Base-by-base conservation (phyloP, 2,888 invertebrate genomes). In the Noctua pronuba region DNA sequence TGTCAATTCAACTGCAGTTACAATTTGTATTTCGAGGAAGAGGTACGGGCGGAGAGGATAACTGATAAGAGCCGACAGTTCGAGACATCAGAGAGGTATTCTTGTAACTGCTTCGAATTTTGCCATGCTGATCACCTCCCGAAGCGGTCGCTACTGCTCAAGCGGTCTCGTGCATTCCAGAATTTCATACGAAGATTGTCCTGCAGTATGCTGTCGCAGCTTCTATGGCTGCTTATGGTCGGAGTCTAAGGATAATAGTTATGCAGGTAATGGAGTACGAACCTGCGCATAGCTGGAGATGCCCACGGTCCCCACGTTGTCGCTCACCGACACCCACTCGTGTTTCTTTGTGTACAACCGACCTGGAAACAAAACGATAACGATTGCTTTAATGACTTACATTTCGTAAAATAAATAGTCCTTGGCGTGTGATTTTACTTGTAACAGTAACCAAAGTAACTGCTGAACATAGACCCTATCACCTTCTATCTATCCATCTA, bases 261-360 rank as follows among this genome's bases (percentile, higher is more conserved):
- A 21, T 41, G 24, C 10, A 31, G 21, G 4, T 70, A 44, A 1
- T 7, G 6, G 3, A 24, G 4, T 60, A 83, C 88, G 21, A 44
- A 97, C 97, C 97, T 98, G 98, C 80, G 99, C 99, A 94, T 98
- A 98, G 88, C 98, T 97, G 73, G 98, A 98, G 89, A 99, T 98
- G 80, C 99, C 99, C 77, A 99, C 97, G 21, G 98, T 98, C 73
- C 98, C 99, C 75, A 98, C 94, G 89, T 97, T 97, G 55, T 97
- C 97, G 82, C 97, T 97, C 28, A 98, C 96, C 41, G 98, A 97
- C 41, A 99, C 97, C 99, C 99, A 99, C 95, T 99, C 99, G 93
- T 99, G 99, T 92, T 98, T 98, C 90, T 98, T 98, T 28, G 99
- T 98, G 93, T 98, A 99, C 88, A 97, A 96, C 72, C 97, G 97